Conservation (phyloP, 2,113 vertebrate species). For the Anser cygnoides region DNA sequence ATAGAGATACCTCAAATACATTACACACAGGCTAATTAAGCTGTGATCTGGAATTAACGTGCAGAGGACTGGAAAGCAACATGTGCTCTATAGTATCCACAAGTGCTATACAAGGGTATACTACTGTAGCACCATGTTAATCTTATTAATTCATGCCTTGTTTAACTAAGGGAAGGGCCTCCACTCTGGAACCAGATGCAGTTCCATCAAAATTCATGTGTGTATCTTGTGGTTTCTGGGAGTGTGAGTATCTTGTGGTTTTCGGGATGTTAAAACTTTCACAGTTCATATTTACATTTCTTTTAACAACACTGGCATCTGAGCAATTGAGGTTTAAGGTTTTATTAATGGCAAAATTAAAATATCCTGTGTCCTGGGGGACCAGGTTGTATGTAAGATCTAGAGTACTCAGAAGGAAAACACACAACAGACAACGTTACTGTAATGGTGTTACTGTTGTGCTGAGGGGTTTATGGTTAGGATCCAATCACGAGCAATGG, state of each 20-base stretch:
- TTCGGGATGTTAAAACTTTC: not conserved
- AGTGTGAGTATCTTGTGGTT: not conserved
- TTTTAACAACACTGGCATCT: not conserved
- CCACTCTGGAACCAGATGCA: not conserved
- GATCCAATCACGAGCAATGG: accelerated
- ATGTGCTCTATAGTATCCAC: constrained; percentile 28
- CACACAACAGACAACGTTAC: not conserved
- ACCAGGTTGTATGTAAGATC: not conserved
- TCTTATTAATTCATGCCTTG: constrained; percentile 65
- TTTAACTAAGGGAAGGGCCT: constrained; percentile 14
- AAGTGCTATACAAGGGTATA: constrained; percentile 58
- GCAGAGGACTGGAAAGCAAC: constrained; percentile 14
- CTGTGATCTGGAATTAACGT: constrained; percentile 32
- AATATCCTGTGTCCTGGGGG: not conserved
- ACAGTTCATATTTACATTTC: not conserved
- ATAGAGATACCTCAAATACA: constrained; percentile 51
- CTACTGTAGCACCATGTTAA: constrained; percentile 37
- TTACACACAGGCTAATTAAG: constrained; percentile 60
- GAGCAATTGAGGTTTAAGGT: constrained; percentile 25
- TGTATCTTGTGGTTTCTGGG: not conserved
- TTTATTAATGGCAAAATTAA: constrained; percentile 26
- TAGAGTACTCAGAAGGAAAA: not conserved
- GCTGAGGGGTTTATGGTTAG: not conserved
- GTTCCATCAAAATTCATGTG: not conserved
- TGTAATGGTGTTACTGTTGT: not conserved